A percentile compares a stretch with the other conserved stretches of the same genome.
Conservation (phyloP, 92 coral and sea anemone species). For the Virgularia gustaviana region DNA sequence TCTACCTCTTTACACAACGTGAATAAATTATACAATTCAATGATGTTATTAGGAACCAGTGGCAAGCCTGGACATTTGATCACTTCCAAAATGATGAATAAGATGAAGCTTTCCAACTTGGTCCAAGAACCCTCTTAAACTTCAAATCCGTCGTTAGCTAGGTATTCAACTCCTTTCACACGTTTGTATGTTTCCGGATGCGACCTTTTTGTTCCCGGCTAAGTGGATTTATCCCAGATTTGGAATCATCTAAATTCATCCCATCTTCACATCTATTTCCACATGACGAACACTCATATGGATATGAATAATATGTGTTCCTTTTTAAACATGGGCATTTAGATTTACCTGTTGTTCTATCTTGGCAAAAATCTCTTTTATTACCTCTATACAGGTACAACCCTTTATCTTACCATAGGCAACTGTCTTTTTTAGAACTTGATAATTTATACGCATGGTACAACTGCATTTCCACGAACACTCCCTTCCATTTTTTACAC, state of each 20-base stretch:
- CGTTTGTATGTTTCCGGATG: conserved; percentile 30
- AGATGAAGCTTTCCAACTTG: conserved; percentile 4
- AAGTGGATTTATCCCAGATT: background rate
- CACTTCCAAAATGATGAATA: background rate
- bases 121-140: conserved; percentile 23
- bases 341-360: conserved; percentile 8
- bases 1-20: background rate
- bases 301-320: conserved; percentile 16
- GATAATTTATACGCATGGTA: conserved; percentile 2
- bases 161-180: conserved; percentile 18
- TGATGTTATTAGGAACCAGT: background rate
- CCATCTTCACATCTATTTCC: conserved; percentile 3
- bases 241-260: background rate
- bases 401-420: background rate
- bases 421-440: background rate
- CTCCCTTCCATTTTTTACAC: conserved; percentile 24
- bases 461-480: conserved; percentile 33
- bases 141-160: conserved; percentile 23
- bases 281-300: conserved; percentile 10
- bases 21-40: conserved; percentile 20
- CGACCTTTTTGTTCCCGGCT: background rate
- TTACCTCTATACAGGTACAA: conserved; percentile 24
- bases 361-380: conserved; percentile 18
- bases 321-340: conserved; percentile 19
- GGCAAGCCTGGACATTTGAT: background rate